Conservation (phyloP, 2,888 invertebrate species). For the Heliconius erato region DNA sequence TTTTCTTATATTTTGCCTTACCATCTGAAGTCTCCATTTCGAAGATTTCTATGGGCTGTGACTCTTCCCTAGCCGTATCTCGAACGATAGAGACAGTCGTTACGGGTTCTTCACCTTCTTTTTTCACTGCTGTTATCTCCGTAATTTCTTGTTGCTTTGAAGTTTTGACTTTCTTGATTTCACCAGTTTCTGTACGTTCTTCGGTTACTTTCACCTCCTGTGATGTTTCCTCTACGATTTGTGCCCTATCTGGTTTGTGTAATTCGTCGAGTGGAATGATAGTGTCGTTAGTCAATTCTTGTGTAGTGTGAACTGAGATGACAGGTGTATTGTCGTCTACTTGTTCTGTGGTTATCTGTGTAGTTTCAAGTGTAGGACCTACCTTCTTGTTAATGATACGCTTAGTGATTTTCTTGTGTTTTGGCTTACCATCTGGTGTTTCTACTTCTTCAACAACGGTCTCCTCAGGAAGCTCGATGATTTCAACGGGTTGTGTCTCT, state of each 20-base stretch:
- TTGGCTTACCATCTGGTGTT: conserved; percentile 56
- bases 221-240: conserved; percentile 40
- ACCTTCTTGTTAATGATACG: conserved; percentile 58
- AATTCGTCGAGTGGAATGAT: conserved; percentile 52
- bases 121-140: background rate
- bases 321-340: conserved; percentile 70
- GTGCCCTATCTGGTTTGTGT: conserved; percentile 40
- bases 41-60: conserved; percentile 40
- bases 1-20: conserved; percentile 63
- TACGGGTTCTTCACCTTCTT: background rate
- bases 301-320: conserved; percentile 52
- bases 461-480: conserved; percentile 32
- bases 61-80: background rate
- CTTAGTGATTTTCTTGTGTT: conserved; percentile 52
- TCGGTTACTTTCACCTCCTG: conserved; percentile 34
- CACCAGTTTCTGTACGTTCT: background rate
- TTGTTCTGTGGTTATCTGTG: conserved; percentile 50
- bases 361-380: conserved; percentile 57
- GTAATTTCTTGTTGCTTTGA: background rate
- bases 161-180: background rate
- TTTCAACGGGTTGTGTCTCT: background rate
- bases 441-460: background rate
- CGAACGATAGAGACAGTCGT: background rate
- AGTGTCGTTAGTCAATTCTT: conserved; percentile 48
- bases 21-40: conserved; percentile 56